Evolutionary conservation across 2,113 vertebrate species (phyloP).

Genomic region (Stegostoma tigrinum): DNA sequence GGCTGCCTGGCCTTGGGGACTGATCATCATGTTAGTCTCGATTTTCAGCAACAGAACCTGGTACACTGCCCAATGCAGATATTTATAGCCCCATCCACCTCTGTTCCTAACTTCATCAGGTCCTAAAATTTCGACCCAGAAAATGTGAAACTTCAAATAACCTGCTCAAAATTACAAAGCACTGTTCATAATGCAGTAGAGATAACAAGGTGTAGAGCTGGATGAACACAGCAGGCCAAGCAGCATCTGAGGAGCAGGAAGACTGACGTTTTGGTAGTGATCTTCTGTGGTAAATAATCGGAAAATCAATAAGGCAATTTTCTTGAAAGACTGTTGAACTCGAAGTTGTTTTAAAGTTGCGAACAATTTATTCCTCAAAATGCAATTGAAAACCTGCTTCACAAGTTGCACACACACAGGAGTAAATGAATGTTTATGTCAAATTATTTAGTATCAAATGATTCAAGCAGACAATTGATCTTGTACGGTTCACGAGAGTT

Average conservation of each 20-base stretch:
- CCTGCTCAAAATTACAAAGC: not conserved
- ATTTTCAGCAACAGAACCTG: not conserved
- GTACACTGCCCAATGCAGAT: not conserved
- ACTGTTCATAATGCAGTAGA: not conserved
- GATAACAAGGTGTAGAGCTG: too few species aligned
- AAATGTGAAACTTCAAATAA: not conserved
- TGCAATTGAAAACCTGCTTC: not conserved
- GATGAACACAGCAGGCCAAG: too few species aligned
- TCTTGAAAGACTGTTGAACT: not conserved
- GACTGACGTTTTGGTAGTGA: not conserved
- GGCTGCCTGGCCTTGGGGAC: not conserved
- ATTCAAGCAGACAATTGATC: not conserved
- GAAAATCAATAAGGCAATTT: slow-evolving; percentile 2
- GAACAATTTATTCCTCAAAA: not conserved
- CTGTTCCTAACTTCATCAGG: too few species aligned
- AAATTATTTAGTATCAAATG: not conserved
- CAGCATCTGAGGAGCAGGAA: too few species aligned
- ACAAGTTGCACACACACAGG: not conserved
- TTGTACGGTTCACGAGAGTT: not conserved
- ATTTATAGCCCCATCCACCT: not conserved
- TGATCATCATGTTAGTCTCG: not conserved
- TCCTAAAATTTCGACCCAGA: not conserved
- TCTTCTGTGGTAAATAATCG: not conserved
- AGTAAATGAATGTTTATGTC: not conserved
- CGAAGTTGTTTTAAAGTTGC: not conserved